Evolutionary conservation across 2,797 vertebrate species (phyloP), one percentile per base, ranked within the genome.

Genomic region (Micropoecilia bifurca): DNA sequence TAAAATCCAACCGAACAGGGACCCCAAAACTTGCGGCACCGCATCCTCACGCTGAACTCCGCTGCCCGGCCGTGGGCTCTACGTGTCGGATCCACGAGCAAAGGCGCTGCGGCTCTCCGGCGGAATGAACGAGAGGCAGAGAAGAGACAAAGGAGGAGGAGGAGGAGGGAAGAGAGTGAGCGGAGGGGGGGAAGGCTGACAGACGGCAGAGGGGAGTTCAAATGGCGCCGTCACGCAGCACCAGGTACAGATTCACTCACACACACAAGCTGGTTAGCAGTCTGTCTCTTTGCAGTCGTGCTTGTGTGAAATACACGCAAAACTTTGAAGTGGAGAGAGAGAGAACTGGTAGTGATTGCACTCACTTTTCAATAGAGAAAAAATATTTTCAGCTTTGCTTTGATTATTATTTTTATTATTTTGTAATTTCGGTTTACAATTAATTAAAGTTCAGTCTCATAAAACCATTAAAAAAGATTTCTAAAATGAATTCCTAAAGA

Each of bases 21-120:
- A 85, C 83, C 89, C 91, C 85, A 91, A 84, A 92, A 94, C 90
- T 92, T 95, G 80, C 83, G 86, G 87, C 86, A 85, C 80, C 86
- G 88, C 94, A 95, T 95, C 84, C 75, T 92, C 86, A 82, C 81
- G 77, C 69, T 47, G 75, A 74, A 79, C 81, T 80, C 83, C 76
- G 53, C 76, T 76, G 72, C 78, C 82, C 36, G 69, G 76, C 79
- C 61, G 73, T 74, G 74, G 39, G 82, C 80, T 86, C 78, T 82
- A 43, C 10, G 73, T 33, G 79, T 73, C 74, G 78, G 85, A 71
- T 81, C 33, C 8, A 81, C 78, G 6, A 66, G 78, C n/a, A 75
- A 69, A 50, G 78, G 59, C 43, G 77, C 83, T 86, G 73, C 78
- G 73, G 80, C 77, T 84, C 14, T 47, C 33, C 16, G 74, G 77